Conservation (phyloP, 2,113 vertebrate species). For the Callipepla squamata region DNA sequence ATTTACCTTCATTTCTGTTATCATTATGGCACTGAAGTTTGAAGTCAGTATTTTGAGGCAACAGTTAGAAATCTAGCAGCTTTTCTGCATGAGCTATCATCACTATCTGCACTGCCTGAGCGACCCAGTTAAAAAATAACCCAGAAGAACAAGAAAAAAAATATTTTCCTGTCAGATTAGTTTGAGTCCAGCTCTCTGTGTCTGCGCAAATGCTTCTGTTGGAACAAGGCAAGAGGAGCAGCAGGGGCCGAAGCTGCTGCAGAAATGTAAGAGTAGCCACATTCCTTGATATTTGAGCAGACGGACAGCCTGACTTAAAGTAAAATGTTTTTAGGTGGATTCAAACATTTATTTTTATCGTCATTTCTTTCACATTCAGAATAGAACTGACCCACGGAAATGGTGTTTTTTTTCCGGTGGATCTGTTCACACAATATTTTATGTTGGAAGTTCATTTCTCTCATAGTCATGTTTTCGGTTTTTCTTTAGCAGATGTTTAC, state of each 20-base stretch:
- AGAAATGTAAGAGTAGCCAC: constrained; percentile 28
- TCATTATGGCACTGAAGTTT: neutral
- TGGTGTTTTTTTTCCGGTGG: neutral
- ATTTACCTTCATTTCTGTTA: constrained; percentile 28
- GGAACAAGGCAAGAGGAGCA: constrained; percentile 40
- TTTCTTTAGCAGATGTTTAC: constrained; percentile 65
- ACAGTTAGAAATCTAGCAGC: constrained; percentile 9
- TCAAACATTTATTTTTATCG: neutral
- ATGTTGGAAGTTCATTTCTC: constrained; percentile 54
- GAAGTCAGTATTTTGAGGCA: neutral
- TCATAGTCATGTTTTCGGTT: constrained; percentile 29
- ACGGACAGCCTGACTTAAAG: neutral
- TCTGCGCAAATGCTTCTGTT: constrained; percentile 26
- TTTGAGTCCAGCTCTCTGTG: constrained; percentile 1
- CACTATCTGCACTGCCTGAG: neutral
- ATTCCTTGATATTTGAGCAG: constrained; percentile 24
- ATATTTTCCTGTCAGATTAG: neutral
- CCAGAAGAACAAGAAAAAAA: neutral
- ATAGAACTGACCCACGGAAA: neutral
- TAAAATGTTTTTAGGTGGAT: neutral
- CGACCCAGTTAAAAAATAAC: neutral
- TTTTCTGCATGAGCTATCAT: constrained; percentile 33
- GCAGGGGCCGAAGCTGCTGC: constrained; percentile 48
- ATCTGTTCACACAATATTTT: constrained; percentile 43
- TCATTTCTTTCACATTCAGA: neutral